Percentiles rank a stretch among this genome's conserved stretches.
phyloP scores from a whole-genome alignment of 2,113 vertebrate genomes.

The Cottus gobio region DNA sequence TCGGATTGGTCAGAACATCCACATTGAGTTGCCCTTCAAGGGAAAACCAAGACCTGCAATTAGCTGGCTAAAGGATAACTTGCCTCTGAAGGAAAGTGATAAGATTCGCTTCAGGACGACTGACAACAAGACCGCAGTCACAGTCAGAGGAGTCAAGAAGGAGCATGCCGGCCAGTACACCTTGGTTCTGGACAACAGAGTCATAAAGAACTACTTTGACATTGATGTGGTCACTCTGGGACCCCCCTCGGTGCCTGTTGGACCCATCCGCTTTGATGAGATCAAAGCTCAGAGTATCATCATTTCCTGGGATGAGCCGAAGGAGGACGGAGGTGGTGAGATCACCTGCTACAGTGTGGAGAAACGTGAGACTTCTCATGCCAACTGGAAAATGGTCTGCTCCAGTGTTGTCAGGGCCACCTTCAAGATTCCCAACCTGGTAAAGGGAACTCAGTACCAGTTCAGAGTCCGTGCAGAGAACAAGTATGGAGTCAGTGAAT shows the following conservation, averaged over 20 bases:
- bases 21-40: constrained; percentile 94
- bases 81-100: constrained; percentile 95
- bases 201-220: constrained; percentile 89
- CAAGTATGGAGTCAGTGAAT: constrained; percentile 92
- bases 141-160: constrained; percentile 93
- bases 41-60: constrained; percentile 94
- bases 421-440: constrained; percentile 95
- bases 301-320: constrained; percentile 94
- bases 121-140: constrained; percentile 92
- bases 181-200: constrained; percentile 92
- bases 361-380: constrained; percentile 95
- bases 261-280: constrained; percentile 94
- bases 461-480: constrained; percentile 98
- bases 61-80: constrained; percentile 94
- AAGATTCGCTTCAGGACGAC: constrained; percentile 93
- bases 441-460: constrained; percentile 93
- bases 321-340: constrained; percentile 95
- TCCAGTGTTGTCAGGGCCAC: constrained; percentile 93
- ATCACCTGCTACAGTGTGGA: constrained; percentile 97
- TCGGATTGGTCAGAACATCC: constrained; percentile 94
- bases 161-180: constrained; percentile 96
- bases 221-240: constrained; percentile 92
- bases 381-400: constrained; percentile 97
- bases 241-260: constrained; percentile 92
- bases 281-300: constrained; percentile 95